These are phyloP conservation scores for Amblyopsis hoosieri DNA, from an alignment of 2,797 vertebrate genomes.

Conservation along the genomic window DNA sequence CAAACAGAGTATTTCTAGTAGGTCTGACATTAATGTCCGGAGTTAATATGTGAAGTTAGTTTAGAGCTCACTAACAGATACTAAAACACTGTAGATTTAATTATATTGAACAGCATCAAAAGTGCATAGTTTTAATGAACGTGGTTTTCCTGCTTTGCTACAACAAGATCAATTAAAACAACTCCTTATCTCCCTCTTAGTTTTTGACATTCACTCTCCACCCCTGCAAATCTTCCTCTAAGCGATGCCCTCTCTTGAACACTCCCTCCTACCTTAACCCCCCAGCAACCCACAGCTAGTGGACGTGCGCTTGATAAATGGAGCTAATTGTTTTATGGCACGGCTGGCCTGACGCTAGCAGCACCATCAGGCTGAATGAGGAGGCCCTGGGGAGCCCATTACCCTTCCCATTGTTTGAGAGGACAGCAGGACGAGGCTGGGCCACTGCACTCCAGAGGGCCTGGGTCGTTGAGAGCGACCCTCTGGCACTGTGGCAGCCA, in stretches of 20 bases:
- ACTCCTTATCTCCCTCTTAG: background rate
- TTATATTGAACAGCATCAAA: too few species aligned
- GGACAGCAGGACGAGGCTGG: constrained; percentile 74
- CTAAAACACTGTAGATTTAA: too few species aligned
- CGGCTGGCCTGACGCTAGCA: constrained; percentile 76
- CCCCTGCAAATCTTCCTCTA: constrained; percentile 10
- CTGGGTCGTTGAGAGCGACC: constrained; percentile 59
- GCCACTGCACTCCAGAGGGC: constrained; percentile 64
- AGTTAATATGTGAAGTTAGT: too few species aligned
- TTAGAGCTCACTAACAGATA: too few species aligned
- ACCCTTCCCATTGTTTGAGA: constrained; percentile 83
- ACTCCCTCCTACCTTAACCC: constrained; percentile 37
- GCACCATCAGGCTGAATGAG: constrained; percentile 81
- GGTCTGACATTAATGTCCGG: too few species aligned
- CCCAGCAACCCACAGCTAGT: constrained; percentile 28
- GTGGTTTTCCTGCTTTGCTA: background rate
- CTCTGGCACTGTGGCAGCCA: constrained; percentile 47
- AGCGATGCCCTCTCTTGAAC: constrained; percentile 31
- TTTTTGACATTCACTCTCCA: background rate
- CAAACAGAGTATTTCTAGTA: too few species aligned
- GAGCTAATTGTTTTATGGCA: constrained; percentile 84
- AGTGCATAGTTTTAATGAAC: too few species aligned
- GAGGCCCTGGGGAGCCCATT: constrained; percentile 83
- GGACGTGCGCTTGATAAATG: constrained; percentile 82
- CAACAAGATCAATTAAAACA: too few species aligned